These are phyloP conservation scores for Drosophila eohydei DNA, from an alignment of 2,888 invertebrate species.

Conservation along the genomic window DNA sequence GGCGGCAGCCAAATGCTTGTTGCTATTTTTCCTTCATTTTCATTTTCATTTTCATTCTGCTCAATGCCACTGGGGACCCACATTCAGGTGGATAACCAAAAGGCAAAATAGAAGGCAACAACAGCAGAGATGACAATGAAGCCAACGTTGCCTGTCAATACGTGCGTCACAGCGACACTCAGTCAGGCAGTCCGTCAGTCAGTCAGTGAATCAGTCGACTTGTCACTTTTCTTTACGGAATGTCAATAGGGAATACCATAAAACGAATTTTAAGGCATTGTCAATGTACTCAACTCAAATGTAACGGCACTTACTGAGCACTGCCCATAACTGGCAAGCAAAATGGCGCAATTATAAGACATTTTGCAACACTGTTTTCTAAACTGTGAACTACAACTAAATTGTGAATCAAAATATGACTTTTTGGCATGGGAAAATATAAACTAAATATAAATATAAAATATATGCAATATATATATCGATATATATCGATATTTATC, in stretches of 20 bases:
- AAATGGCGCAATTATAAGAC: not conserved
- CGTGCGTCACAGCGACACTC: slow-evolving; percentile 32
- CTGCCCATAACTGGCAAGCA: not conserved
- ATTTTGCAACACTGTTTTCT: not conserved
- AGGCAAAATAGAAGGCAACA: slow-evolving; percentile 18
- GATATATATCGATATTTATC: too few relatives aligned
- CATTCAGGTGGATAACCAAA: slow-evolving; percentile 45
- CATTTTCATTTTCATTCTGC: slow-evolving; percentile 13
- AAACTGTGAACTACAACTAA: too few relatives aligned
- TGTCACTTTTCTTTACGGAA: slow-evolving; percentile 46
- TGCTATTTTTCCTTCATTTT: slow-evolving; percentile 52
- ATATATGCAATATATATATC: too few relatives aligned
- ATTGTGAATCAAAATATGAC: too few relatives aligned
- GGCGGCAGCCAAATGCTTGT: slow-evolving; percentile 54
- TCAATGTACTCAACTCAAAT: not conserved
- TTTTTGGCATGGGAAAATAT: too few relatives aligned
- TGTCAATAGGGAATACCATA: slow-evolving; percentile 41
- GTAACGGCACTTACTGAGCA: not conserved
- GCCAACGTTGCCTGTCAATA: slow-evolving; percentile 47
- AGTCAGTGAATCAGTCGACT: slow-evolving; percentile 39
- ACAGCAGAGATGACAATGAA: slow-evolving; percentile 43
- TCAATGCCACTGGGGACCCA: slow-evolving; percentile 41
- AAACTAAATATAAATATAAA: too few relatives aligned
- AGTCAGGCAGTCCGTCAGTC: slow-evolving; percentile 21
- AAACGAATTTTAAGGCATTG: not conserved